These are phyloP conservation scores for Seriola aureovittata DNA, from an alignment of 2,113 vertebrate species.

Conservation along the genomic window DNA sequence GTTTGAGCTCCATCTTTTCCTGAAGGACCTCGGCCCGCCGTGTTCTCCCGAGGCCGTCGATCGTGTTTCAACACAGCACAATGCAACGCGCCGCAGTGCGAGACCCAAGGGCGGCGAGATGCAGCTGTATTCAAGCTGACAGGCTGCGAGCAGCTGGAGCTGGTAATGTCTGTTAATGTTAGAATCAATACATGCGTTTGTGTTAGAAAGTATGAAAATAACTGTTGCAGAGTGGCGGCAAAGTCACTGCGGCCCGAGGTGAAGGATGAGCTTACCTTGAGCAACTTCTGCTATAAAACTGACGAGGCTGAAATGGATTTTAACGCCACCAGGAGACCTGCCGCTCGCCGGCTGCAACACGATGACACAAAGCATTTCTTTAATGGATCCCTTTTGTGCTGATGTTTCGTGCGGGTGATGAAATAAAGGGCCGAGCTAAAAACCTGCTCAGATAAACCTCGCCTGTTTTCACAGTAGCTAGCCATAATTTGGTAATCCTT, in stretches of 20 bases:
- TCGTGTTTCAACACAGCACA: slow-evolving; percentile 22
- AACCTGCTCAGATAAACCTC: background rate
- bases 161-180: slow-evolving; percentile 33
- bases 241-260: background rate
- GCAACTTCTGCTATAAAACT: slow-evolving; percentile 1
- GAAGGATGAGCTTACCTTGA: background rate
- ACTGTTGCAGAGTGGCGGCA: too few species aligned
- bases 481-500: background rate
- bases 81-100: slow-evolving; percentile 9
- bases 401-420: background rate
- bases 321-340: background rate
- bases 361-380: background rate
- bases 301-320: slow-evolving; percentile 2
- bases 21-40: slow-evolving; percentile 30
- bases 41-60: slow-evolving; percentile 22
- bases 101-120: slow-evolving; percentile 16
- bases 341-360: background rate
- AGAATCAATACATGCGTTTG: slow-evolving; percentile 25
- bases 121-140: slow-evolving; percentile 24
- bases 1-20: slow-evolving; percentile 19
- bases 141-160: slow-evolving; percentile 23
- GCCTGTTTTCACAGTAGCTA: background rate
- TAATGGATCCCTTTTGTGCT: background rate
- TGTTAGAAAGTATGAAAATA: slow-evolving; percentile 5
- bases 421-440: background rate